A percentile compares a stretch with the other conserved stretches of the same genome.
phyloP scores from a whole-genome alignment of 2,113 vertebrate species.

The Rhodinocichla rosea region DNA sequence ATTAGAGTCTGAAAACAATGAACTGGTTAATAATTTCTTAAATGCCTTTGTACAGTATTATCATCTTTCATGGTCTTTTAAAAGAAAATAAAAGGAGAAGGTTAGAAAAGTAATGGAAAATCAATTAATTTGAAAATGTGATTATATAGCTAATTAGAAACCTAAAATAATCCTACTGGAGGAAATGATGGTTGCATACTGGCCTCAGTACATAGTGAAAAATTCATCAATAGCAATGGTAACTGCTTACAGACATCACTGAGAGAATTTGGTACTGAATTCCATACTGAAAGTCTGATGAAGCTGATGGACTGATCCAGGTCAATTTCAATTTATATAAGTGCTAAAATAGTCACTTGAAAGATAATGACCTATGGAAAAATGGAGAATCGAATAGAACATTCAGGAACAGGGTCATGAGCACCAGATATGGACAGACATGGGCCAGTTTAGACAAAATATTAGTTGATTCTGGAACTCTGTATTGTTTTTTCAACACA shows the following conservation, averaged over 20 bases:
- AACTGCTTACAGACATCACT: not conserved
- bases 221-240: not conserved
- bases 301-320: not conserved
- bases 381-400: not conserved
- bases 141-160: not conserved
- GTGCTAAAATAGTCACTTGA: not conserved
- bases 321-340: not conserved
- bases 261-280: not conserved
- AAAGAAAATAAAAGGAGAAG: not conserved
- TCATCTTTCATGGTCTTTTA: not conserved
- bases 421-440: not conserved
- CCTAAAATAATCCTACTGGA: not conserved
- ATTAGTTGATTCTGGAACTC: not conserved
- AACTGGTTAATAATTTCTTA: not conserved
- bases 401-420: not conserved
- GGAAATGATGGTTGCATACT: not conserved
- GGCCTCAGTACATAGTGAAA: not conserved
- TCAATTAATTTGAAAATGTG: not conserved
- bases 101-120: not conserved
- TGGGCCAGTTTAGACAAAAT: not conserved
- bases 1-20: not conserved
- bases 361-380: not conserved
- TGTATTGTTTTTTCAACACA: not conserved
- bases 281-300: not conserved
- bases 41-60: not conserved